Percentiles rank a stretch among this genome's conserved stretches.
These are phyloP conservation scores for Apostichopus leukothele DNA, from an alignment of 53 echinoderm and acorn worm genomes.

Conservation along the genomic window DNA sequence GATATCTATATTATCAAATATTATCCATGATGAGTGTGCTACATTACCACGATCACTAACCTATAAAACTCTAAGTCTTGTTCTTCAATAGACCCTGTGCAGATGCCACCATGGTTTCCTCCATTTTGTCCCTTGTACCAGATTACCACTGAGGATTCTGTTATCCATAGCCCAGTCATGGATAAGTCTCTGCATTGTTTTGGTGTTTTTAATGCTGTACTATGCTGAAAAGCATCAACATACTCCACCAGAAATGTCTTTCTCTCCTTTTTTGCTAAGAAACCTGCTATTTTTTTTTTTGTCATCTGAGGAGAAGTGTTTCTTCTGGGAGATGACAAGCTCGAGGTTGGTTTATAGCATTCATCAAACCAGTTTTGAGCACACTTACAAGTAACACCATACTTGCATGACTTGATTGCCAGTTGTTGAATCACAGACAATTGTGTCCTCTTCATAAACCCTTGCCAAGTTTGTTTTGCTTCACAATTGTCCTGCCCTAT, in stretches of 20 bases:
- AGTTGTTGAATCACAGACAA: not conserved
- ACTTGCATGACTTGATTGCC: conserved; percentile 31
- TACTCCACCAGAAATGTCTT: not conserved
- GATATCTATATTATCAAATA: not conserved
- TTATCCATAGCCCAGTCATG: conserved; percentile 51
- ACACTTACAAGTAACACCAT: conserved; percentile 64
- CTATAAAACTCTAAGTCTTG: conserved; percentile 60
- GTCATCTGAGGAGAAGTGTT: not conserved
- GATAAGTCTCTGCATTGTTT: conserved; percentile 60
- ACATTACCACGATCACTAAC: conserved; percentile 39
- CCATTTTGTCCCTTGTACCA: conserved; percentile 60
- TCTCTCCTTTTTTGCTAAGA: conserved; percentile 5
- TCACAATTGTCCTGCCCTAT: conserved; percentile 1
- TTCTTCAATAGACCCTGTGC: conserved; percentile 56
- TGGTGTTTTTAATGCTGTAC: conserved; percentile 61
- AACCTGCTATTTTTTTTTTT: conserved; percentile 7
- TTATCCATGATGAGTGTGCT: not conserved
- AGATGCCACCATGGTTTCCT: conserved; percentile 65
- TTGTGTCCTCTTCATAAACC: conserved; percentile 15
- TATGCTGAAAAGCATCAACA: not conserved
- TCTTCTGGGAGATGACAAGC: not conserved
- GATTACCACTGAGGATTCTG: conserved; percentile 57
- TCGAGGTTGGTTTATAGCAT: not conserved
- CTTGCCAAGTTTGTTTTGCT: conserved; percentile 37
- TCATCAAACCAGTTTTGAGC: conserved; percentile 27